Evolutionary conservation across 2,113 vertebrate species (phyloP).

Genomic region (Oenanthe melanoleuca): DNA sequence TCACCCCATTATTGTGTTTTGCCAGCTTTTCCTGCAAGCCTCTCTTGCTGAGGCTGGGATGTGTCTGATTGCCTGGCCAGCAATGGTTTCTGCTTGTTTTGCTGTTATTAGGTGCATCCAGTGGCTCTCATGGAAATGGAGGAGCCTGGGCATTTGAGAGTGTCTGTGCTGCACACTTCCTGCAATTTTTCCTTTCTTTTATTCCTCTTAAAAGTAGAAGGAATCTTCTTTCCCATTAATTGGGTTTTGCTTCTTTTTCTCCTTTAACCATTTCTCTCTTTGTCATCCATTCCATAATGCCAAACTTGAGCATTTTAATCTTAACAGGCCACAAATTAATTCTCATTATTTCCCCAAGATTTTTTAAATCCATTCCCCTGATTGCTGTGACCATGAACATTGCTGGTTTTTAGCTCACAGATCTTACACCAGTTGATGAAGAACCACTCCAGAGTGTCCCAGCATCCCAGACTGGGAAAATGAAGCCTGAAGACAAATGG

Average conservation of each 20-base stretch:
- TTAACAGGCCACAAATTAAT: background rate
- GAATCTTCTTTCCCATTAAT: background rate
- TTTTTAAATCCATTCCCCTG: background rate
- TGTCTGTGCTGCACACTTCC: background rate
- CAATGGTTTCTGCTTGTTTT: background rate
- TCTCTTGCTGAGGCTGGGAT: background rate
- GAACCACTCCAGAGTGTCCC: background rate
- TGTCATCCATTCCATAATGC: background rate
- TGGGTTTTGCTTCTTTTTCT: background rate
- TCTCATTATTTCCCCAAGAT: background rate
- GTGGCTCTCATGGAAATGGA: background rate
- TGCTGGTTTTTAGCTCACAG: constrained; percentile 49
- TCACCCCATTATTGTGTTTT: background rate
- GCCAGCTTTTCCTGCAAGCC: background rate
- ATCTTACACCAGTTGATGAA: background rate
- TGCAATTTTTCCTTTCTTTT: background rate
- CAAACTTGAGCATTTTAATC: background rate
- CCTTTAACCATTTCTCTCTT: background rate
- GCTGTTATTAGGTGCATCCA: background rate
- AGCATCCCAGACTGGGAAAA: constrained; percentile 9
- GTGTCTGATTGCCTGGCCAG: background rate
- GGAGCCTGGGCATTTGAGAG: background rate
- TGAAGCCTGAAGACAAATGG: constrained; percentile 68
- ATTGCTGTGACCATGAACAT: background rate
- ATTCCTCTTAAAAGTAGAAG: background rate